These are phyloP conservation scores for Drosophila meridiana DNA, from an alignment of 2,888 invertebrate genomes.

Conservation along the genomic window DNA sequence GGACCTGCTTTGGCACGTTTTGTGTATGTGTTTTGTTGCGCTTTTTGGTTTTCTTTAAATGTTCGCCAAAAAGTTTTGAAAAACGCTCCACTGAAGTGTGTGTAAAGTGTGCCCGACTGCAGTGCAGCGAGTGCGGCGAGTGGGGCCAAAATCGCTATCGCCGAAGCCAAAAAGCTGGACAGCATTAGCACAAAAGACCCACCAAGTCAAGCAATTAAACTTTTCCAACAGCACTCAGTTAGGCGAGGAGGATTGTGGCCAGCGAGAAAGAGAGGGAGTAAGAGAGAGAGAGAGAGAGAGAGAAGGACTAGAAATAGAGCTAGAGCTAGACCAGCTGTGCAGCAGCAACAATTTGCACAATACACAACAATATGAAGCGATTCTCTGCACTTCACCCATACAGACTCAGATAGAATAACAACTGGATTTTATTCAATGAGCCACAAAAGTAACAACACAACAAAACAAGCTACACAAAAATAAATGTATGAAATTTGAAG, in stretches of 20 bases:
- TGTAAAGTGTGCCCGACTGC: conserved; percentile 20
- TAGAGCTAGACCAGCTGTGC: not conserved
- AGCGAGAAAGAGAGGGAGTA: not conserved
- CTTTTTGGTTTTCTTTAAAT: conserved; percentile 42
- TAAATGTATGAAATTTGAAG: not conserved
- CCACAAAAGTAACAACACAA: not conserved
- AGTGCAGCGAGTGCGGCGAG: not conserved
- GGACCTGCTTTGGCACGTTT: conserved; percentile 46
- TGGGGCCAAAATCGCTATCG: conserved; percentile 3
- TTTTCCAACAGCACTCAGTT: conserved; percentile 43
- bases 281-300: not conserved
- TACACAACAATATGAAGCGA: conserved; percentile 50
- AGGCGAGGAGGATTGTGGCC: not conserved
- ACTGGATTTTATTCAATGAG: conserved; percentile 22
- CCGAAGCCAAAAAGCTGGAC: conserved; percentile 34
- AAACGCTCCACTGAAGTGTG: conserved; percentile 48
- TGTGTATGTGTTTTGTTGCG: conserved; percentile 13
- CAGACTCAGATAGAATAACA: conserved; percentile 16
- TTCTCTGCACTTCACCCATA: conserved; percentile 37
- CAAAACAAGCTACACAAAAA: not conserved
- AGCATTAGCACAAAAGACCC: conserved; percentile 36
- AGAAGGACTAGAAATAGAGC: not conserved
- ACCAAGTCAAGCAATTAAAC: conserved; percentile 73
- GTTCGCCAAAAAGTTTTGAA: conserved; percentile 37
- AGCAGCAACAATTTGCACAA: conserved; percentile 33